Percentiles rank a stretch among this genome's conserved stretches.
Conservation (phyloP, 2,113 vertebrate genomes). For the Neodontobutis hainanensis region DNA sequence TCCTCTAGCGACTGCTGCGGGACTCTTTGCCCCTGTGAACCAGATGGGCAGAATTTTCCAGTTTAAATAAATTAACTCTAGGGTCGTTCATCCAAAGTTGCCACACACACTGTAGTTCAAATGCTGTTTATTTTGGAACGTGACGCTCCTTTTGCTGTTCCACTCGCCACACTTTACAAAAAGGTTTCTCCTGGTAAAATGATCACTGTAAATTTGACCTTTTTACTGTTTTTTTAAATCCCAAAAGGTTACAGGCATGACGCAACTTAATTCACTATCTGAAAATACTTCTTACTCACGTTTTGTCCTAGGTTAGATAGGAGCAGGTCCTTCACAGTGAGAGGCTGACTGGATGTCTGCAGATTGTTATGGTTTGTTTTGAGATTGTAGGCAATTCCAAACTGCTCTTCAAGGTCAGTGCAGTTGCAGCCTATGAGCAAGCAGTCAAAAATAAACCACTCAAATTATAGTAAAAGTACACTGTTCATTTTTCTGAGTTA, state of each 20-base stretch:
- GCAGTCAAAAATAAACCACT: not conserved
- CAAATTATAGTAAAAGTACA: too few relatives aligned
- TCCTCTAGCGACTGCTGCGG: conserved; percentile 79
- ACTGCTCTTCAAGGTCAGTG: conserved; percentile 60
- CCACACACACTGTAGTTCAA: not conserved
- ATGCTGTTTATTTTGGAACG: conserved; percentile 6
- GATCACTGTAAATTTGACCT: not conserved
- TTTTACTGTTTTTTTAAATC: not conserved
- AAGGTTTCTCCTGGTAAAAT: conserved; percentile 1
- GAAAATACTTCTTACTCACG: conserved; percentile 72
- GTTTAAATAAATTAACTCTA: not conserved
- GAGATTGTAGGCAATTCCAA: conserved; percentile 39
- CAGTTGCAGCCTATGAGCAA: conserved; percentile 77
- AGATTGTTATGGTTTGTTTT: not conserved
- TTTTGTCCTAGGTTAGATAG: conserved; percentile 80
- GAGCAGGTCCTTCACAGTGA: conserved; percentile 91
- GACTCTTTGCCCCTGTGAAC: conserved; percentile 59
- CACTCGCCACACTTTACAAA: not conserved
- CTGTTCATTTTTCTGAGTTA: too few relatives aligned
- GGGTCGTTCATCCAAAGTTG: conserved; percentile 6
- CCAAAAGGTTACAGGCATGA: not conserved
- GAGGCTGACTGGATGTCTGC: conserved; percentile 53
- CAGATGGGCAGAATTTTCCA: conserved; percentile 37
- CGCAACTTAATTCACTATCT: not conserved
- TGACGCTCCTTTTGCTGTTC: not conserved